phyloP scores from a whole-genome alignment of 2,888 invertebrate species.

The Psylliodes chrysocephalus region DNA sequence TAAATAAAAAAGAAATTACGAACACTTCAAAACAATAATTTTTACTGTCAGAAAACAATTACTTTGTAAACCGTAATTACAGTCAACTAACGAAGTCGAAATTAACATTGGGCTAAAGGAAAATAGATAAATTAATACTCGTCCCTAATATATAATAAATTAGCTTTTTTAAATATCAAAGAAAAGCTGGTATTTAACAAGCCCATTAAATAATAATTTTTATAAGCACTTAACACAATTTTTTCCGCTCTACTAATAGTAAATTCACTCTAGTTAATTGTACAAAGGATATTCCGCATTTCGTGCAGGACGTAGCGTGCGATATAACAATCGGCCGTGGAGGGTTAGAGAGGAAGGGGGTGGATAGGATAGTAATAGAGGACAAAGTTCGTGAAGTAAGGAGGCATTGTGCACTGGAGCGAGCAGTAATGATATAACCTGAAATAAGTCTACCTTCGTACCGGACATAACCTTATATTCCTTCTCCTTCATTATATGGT shows the following conservation, averaged over 20 bases:
- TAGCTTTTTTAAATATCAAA: neutral
- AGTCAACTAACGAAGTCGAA: too few species aligned
- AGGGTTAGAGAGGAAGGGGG: neutral
- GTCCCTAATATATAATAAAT: neutral
- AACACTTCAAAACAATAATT: too few species aligned
- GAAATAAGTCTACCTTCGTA: conserved; percentile 24
- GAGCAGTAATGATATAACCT: conserved; percentile 22
- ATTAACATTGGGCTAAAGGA: too few species aligned
- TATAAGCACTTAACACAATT: neutral
- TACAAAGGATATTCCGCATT: conserved; percentile 23
- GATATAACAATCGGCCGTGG: conserved; percentile 6
- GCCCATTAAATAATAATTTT: conserved; percentile 7
- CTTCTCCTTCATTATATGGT: conserved; percentile 10
- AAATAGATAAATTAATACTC: too few species aligned
- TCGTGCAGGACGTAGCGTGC: conserved; percentile 21
- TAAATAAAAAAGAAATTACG: too few species aligned
- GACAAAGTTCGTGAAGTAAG: conserved; percentile 23
- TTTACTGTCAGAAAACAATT: too few species aligned
- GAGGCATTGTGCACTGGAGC: conserved; percentile 17
- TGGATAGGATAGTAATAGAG: conserved; percentile 9
- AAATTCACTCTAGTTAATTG: conserved; percentile 18
- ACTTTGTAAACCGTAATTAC: too few species aligned
- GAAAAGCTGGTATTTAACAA: neutral
- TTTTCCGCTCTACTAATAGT: conserved; percentile 10
- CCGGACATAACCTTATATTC: conserved; percentile 22